Evolutionary conservation across 2,113 vertebrate genomes (phyloP).

Genomic region (Potamarius usumacintae): DNA sequence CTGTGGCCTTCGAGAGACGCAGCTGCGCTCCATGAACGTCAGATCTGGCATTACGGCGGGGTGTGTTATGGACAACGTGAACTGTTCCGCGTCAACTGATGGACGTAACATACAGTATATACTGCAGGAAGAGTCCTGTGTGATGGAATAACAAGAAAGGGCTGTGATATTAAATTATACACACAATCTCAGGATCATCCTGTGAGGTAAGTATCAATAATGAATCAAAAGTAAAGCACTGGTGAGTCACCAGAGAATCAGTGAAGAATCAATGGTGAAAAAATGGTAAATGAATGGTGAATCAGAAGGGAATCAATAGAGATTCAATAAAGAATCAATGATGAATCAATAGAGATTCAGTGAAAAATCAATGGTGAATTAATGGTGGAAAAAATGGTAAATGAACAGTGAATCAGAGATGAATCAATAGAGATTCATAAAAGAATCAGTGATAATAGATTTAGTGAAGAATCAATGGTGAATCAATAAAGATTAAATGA

Average conservation of each 20-base stretch:
- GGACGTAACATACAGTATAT: not conserved
- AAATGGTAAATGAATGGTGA: not conserved
- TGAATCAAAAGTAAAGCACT: not conserved
- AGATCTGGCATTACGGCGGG: not conserved
- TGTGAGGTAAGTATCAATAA: not conserved
- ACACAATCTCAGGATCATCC: not conserved
- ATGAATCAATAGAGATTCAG: not conserved
- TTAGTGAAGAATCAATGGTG: not conserved
- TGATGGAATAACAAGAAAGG: not conserved
- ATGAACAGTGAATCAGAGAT: not conserved
- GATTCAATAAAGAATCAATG: not conserved
- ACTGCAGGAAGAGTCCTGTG: not conserved
- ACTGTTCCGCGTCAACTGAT: not conserved
- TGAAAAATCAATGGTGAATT: not conserved
- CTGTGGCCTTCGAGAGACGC: not conserved
- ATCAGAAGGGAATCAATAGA: not conserved
- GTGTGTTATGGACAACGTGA: not conserved
- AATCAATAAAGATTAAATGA: not conserved
- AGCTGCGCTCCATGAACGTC: not conserved
- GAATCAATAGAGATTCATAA: not conserved
- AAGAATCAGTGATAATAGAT: not conserved
- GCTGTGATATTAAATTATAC: not conserved
- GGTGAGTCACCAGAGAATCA: not conserved
- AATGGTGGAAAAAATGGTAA: not conserved
- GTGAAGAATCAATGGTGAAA: not conserved